A percentile compares a stretch with the other conserved stretches of the same genome.
These are phyloP conservation scores for Heptranchias perlo DNA, from an alignment of 2,113 vertebrate species.

Conservation along the genomic window DNA sequence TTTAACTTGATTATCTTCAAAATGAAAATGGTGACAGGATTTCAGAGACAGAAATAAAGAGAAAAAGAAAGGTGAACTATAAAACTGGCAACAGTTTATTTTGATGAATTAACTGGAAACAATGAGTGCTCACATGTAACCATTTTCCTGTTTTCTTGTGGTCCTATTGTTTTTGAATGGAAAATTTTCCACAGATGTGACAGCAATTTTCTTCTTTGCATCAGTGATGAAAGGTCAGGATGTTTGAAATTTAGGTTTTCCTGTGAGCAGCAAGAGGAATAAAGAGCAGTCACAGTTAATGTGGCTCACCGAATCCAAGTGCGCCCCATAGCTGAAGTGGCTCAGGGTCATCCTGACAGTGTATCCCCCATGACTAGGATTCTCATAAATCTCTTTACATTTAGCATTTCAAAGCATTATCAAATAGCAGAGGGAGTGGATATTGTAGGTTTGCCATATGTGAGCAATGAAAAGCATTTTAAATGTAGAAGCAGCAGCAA, in stretches of 20 bases:
- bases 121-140: neutral
- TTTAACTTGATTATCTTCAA: neutral
- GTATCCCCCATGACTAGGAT: neutral
- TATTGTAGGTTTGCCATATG: neutral
- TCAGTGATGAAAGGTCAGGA: neutral
- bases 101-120: neutral
- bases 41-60: neutral
- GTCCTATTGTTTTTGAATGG: neutral
- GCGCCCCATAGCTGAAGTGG: neutral
- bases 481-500: no score
- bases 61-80: neutral
- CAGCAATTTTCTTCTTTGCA: neutral
- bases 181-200: neutral
- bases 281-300: neutral
- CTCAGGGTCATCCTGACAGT: neutral
- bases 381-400: neutral
- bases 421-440: neutral
- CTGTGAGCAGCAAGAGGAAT: neutral
- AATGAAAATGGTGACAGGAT: neutral
- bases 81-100: neutral
- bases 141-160: conserved; percentile 3
- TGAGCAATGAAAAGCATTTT: no score
- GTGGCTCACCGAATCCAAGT: no score
- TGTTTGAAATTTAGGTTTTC: neutral
- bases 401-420: neutral